Base-by-base conservation (phyloP, 2,113 vertebrate species). In the Numenius arquata region DNA sequence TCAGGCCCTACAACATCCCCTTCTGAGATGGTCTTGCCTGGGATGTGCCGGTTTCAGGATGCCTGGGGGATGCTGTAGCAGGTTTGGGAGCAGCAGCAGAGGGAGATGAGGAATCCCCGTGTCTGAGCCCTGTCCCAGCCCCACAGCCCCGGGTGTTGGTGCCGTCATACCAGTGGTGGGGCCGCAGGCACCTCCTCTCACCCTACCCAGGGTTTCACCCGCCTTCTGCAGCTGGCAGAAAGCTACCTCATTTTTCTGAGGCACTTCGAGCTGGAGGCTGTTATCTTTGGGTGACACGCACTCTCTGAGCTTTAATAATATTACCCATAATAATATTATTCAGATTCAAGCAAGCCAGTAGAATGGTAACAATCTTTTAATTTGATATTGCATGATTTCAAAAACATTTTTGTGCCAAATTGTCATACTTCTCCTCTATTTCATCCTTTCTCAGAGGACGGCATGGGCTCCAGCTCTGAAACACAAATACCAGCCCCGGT, bases 121-220 rank as follows among this genome's bases (percentile, higher is more conserved):
- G 36, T 15, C 61, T 0, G 1, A 80, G 55, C 36, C 47, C 61
- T 7, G 40, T 22, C 61, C 22, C 32, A 36, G 23, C 30, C 0
- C 0, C 74, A 45, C 32, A 62, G 18, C 8, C 32, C 18, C 0
- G 1, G 45, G 25, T 6, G 19, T 27, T 2, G 10, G 67, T 32
- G 58, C 73, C 3, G 2, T 30, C 11, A 3, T 12, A 8, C 18
- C 1, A 3, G n/a, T 2, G 2, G 40, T 0, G 0, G 65, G 25
- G 6, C 62, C 23, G 15, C 0, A 1, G 52, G n/a, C 26, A 22
- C 0, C 2, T 50, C n/a, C 62, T 25, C 14, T 13, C 36, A 7
- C 45, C 45, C 41, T 8, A 6, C 23, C 59, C 1, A 0, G 55
- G 68, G 36, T 36, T 84, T 21, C 13, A 2, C 25, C 12, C 4